Evolutionary conservation across 2,888 invertebrate genomes (phyloP).

Genomic region (Gerris lacustris): DNA sequence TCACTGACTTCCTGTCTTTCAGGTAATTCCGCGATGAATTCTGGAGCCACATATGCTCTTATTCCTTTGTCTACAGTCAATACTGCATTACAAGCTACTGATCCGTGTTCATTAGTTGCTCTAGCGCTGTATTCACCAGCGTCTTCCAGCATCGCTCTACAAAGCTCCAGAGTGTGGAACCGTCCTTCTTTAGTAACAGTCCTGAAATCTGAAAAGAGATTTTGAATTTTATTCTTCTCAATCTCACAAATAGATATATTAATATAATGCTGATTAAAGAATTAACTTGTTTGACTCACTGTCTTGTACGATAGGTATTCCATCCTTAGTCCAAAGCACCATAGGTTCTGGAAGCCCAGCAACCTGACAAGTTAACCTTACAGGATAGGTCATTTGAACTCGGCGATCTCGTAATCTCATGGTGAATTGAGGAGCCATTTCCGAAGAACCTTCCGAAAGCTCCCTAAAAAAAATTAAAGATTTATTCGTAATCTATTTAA

Average conservation of each 20-base stretch:
- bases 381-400: constrained; percentile 72
- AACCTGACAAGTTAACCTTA: constrained; percentile 73
- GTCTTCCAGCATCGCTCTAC: constrained; percentile 61
- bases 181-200: constrained; percentile 48
- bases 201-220: constrained; percentile 10
- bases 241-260: too few relatives aligned
- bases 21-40: constrained; percentile 58
- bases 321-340: constrained; percentile 77
- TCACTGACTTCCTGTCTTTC: constrained; percentile 49
- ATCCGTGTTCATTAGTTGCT: constrained; percentile 68
- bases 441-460: constrained; percentile 14
- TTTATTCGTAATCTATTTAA: not conserved
- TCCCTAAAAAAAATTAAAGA: not conserved
- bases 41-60: constrained; percentile 65
- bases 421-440: constrained; percentile 61
- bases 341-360: constrained; percentile 60
- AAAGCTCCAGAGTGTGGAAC: constrained; percentile 77
- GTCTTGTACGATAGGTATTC: constrained; percentile 43
- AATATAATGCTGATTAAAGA: too few relatives aligned
- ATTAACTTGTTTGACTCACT: constrained; percentile 38
- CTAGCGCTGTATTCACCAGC: constrained; percentile 66
- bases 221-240: too few relatives aligned
- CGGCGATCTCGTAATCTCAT: constrained; percentile 71
- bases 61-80: constrained; percentile 45
- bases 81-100: constrained; percentile 63